Evolutionary conservation across 2,113 vertebrate genomes (phyloP), one percentile per base, ranked within the genome.

Genomic region (Corvus hawaiiensis): DNA sequence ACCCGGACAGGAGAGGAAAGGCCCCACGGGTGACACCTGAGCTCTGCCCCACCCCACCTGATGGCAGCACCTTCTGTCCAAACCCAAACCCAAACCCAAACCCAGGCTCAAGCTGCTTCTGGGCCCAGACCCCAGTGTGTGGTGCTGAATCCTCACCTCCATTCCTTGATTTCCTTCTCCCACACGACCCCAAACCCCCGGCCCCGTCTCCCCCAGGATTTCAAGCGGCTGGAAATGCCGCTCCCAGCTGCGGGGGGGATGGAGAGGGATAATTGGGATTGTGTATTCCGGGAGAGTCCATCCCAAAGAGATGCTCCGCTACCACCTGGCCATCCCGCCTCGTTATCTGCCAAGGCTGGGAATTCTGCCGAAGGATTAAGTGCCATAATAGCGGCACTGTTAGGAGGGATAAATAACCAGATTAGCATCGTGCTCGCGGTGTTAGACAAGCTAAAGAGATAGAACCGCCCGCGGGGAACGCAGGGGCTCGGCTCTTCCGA

Each of bases 1-100:
- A 99, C 99, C 99, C 99, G 91, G 16, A 4, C 33, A 13, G 12
- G 51, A 92, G 63, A 95, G 79, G 16, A 82, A 51, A 54, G 23
- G 23, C 6, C 43, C 30, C 0, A 15, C 1, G 0, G 14, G 33
- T 52, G 33, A 46, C 4, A 18, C 5, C 16, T 3, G 54, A 76
- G 63, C 26, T 49, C 4, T 24, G 39, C 4, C 80, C 17, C 19
- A 7, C 4, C 67, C 63, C 76, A 21, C 20, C 37, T n/a, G 37
- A 13, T 5, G 9, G 67, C 59, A 66, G 41, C 46, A 8, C 63
- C 82, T 9, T 48, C 58, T 18, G 35, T 13, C 61, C 37, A 30
- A 62, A 62, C 23, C 22, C 55, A 33, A 58, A n/a, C 21, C 27
- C 43, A 18, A 21, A 10, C 14, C 41, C 43, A 48, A 26, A 55